phyloP scores from a whole-genome alignment of 2,888 invertebrate species.

The Eudemis profundana region DNA sequence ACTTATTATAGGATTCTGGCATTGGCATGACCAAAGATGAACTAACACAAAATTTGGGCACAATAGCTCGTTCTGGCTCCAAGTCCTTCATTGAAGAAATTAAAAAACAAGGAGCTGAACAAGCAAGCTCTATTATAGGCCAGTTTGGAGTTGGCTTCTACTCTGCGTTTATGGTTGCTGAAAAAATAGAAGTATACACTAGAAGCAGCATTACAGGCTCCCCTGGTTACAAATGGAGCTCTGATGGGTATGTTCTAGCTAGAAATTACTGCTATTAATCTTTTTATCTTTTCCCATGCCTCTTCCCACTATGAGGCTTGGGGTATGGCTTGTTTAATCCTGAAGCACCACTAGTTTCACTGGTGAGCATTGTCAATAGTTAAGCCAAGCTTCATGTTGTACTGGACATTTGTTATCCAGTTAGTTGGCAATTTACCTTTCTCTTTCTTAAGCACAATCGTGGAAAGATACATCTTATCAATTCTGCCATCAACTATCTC shows the following conservation, averaged over 20 bases:
- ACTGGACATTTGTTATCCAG: too few species aligned
- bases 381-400: too few species aligned
- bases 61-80: constrained; percentile 98
- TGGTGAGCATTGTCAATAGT: too few species aligned
- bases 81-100: constrained; percentile 96
- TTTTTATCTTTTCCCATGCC: too few species aligned
- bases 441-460: too few species aligned
- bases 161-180: constrained; percentile 98
- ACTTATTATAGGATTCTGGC: constrained; percentile 90
- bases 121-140: constrained; percentile 93
- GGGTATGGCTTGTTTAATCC: too few species aligned
- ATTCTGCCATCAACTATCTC: too few species aligned
- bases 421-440: too few species aligned
- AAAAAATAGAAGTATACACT: constrained; percentile 96
- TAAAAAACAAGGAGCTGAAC: constrained; percentile 86
- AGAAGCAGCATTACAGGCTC: constrained; percentile 87
- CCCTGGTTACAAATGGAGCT: constrained; percentile 93
- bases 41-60: constrained; percentile 95
- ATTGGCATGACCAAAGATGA: constrained; percentile 98
- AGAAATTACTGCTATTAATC: too few species aligned
- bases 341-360: too few species aligned
- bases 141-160: constrained; percentile 99
- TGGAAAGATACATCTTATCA: too few species aligned
- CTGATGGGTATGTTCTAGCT: constrained; percentile 94
- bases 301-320: too few species aligned